A percentile compares a stretch with the other conserved stretches of the same genome.
These are phyloP conservation scores for Sarcoramphus papa DNA, from an alignment of 2,797 vertebrate species.

Conservation along the genomic window DNA sequence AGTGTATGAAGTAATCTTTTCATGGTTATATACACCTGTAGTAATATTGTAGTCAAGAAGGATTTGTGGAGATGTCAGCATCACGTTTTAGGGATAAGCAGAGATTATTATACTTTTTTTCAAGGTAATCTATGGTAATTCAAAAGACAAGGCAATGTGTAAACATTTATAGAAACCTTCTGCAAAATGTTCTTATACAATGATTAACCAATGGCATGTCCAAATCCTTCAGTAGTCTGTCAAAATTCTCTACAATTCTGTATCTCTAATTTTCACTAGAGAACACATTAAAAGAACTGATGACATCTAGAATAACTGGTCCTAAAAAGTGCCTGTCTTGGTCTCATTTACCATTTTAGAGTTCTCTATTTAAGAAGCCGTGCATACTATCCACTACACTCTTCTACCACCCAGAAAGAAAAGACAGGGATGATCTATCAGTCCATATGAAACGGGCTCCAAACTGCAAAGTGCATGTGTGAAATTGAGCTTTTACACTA, in stretches of 20 bases:
- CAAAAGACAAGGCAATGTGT: background rate
- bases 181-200: background rate
- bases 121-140: background rate
- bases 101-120: background rate
- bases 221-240: background rate
- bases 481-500: background rate
- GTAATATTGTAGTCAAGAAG: background rate
- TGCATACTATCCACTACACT: background rate
- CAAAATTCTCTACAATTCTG: background rate
- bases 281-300: background rate
- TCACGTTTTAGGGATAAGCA: background rate
- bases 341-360: background rate
- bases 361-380: background rate
- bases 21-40: background rate
- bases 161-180: background rate
- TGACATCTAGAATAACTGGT: background rate
- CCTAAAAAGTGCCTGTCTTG: background rate
- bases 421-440: background rate
- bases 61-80: background rate
- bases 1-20: background rate
- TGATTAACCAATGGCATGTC: background rate
- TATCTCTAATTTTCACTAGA: background rate
- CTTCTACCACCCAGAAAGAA: background rate
- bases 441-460: rapidly evolving
- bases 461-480: background rate